Evolutionary conservation across 2,797 vertebrate species (phyloP).

Genomic region (Enteromius fasciolatus): DNA sequence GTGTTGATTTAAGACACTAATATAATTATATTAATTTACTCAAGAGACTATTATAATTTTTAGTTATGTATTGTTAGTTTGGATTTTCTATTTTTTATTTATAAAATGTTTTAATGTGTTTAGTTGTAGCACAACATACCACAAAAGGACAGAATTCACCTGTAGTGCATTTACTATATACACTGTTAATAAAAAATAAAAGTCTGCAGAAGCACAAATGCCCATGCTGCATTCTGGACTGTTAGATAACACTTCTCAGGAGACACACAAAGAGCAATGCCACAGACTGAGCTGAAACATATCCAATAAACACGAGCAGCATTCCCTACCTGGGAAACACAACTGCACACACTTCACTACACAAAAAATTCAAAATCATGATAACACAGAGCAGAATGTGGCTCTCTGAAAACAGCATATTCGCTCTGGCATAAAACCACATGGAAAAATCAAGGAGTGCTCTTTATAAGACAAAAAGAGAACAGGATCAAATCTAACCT

Average conservation of each 20-base stretch:
- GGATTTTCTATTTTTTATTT: background rate
- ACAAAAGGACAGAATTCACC: background rate
- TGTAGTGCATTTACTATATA: background rate
- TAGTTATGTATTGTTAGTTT: background rate
- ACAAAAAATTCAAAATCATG: background rate
- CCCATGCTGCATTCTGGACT: background rate
- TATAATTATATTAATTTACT: background rate
- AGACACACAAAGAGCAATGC: background rate
- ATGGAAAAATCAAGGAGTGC: background rate
- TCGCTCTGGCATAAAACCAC: background rate
- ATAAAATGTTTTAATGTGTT: background rate
- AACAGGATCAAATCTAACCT: constrained; percentile 60
- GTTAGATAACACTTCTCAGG: constrained; percentile 6
- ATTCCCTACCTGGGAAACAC: background rate
- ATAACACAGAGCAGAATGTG: background rate
- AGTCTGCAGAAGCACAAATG: background rate
- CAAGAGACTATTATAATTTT: background rate
- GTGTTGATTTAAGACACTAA: background rate
- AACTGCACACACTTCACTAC: background rate
- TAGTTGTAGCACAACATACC: background rate
- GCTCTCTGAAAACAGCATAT: background rate
- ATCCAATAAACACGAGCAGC: background rate
- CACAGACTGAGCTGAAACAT: constrained; percentile 7
- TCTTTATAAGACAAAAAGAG: background rate
- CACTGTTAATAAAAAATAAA: background rate